phyloP scores from a whole-genome alignment of 2,797 vertebrate species.

The Pitangus sulphuratus region DNA sequence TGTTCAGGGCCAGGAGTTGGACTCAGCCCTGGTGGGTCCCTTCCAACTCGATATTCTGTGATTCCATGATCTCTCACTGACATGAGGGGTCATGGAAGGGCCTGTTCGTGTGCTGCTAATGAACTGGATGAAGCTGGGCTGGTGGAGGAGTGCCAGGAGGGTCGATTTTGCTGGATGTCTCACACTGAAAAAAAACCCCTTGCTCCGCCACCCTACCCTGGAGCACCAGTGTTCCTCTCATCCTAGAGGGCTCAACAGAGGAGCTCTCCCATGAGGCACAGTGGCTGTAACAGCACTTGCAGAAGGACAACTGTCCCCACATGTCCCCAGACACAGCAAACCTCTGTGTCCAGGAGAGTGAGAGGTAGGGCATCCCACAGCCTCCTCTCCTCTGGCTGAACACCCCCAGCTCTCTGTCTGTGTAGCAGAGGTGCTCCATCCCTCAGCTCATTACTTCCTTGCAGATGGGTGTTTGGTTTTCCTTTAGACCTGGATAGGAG shows the following conservation, averaged over 20 bases:
- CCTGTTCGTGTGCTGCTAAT: rapidly evolving
- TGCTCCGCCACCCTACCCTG: rapidly evolving
- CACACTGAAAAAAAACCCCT: not conserved
- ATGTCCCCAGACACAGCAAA: not conserved
- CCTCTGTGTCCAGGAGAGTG: not conserved
- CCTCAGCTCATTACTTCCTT: not conserved
- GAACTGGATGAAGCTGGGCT: not conserved
- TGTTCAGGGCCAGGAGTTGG: not conserved
- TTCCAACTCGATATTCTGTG: not conserved
- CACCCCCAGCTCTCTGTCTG: not conserved
- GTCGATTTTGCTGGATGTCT: not conserved
- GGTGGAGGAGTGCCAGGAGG: not conserved
- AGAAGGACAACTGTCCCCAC: not conserved
- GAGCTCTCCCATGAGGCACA: not conserved
- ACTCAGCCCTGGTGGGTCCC: not conserved
- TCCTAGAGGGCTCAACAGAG: not conserved
- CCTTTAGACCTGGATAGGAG: not conserved
- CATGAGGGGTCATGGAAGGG: rapidly evolving
- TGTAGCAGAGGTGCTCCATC: not conserved
- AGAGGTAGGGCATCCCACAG: not conserved
- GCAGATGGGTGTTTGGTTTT: not conserved
- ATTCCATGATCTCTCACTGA: not conserved
- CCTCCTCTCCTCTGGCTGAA: not conserved
- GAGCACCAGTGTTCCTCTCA: rapidly evolving
- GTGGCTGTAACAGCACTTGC: not conserved